Base-by-base conservation (phyloP, 2,797 vertebrate genomes). In the Silurus aristotelis region DNA sequence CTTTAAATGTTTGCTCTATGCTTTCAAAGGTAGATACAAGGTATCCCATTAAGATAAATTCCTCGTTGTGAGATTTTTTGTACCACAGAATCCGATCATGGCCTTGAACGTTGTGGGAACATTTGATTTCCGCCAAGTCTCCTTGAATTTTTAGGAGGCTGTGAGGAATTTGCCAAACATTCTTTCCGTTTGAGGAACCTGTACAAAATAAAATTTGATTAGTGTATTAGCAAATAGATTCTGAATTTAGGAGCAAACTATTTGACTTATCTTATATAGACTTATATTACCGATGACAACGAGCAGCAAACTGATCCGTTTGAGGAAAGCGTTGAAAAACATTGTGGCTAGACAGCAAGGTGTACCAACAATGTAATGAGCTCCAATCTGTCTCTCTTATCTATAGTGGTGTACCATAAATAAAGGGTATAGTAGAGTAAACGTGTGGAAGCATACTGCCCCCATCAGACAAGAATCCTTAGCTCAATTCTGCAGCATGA, bases 11-110 rank as follows among this genome's bases (percentile, higher is more conserved):
- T 80, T 56, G 1, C 31, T 89, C 85, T 27, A 43, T 19, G 25
- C 60, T 58, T 63, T 52, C 86, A 8, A 22, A 6, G 4, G 27
- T 15, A 15, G 58, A 84, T 1, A 87, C 3, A 15, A 88, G 89
- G 81, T 87, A 71, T 22, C 88, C 89, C 25, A 91, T 75, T 1
- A 89, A 71, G 66, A 25, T 82, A 15, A 91, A 38, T 22, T 86
- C 60, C 67, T 73, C 55, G 15, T 46, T 43, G 27, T 84, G 43
- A 43, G 80, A 46, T 27, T 88, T 87, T 80, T 87, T 89, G 75
- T 89, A 90, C 88, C 89, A 91, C n/a, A 88, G 17, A 38, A 91
- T 71, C 0, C 66, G 78, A n/a, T 91, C 82, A 75, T 88, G 60
- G 82, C 15, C 8, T 79, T 61, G 19, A 63, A 88, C 75, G 31